Base-by-base conservation (phyloP, 2,888 invertebrate species). In the Colletes collaris region DNA sequence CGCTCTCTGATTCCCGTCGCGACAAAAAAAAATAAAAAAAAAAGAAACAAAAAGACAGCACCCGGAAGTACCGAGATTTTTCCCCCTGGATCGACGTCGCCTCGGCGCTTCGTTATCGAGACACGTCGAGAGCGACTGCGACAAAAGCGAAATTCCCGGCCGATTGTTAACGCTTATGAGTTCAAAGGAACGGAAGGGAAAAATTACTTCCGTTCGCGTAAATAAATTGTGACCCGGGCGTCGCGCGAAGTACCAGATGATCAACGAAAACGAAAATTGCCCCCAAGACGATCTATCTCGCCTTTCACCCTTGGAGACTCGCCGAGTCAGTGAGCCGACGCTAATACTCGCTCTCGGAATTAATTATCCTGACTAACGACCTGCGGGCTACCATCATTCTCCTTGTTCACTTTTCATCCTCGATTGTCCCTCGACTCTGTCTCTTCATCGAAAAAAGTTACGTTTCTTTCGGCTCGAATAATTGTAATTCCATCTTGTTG, bases 351-450 rank as follows among this genome's bases (percentile, higher is more conserved):
- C 71, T 80, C 83, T 83, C 76, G 59, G 83, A 86, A 87, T 86
- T 87, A 86, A 86, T 86, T 86, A 87, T 81, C 84, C 58, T 70
- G 65, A 64, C 72, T 86, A 82, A 82, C 78, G 81, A 82, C 53
- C 76, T 71, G 66, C 74, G 75, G 58, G 69, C 35, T 55, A 62
- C 66, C 79, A 16, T 67, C n/a, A 8, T 46, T 56, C 52, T 49
- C n/a, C 64, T 71, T 49, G 4, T 27, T 69, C 69, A 58, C 71
- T 58, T 71, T 75, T 65, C 65, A 16, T 46, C 66, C 71, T 53
- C 66, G 59, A 76, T 74, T 72, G 46, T 59, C 19, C 67, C 13
- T 59, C 40, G 19, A 4, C 49, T 10, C 27, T 40, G 27, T 2
- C 8, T 49, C 52, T 16, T 37, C 35, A 2, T 27, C 27, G 27